Evolutionary conservation across 2,113 vertebrate species (phyloP).

Genomic region (Poeciliopsis prolifica): DNA sequence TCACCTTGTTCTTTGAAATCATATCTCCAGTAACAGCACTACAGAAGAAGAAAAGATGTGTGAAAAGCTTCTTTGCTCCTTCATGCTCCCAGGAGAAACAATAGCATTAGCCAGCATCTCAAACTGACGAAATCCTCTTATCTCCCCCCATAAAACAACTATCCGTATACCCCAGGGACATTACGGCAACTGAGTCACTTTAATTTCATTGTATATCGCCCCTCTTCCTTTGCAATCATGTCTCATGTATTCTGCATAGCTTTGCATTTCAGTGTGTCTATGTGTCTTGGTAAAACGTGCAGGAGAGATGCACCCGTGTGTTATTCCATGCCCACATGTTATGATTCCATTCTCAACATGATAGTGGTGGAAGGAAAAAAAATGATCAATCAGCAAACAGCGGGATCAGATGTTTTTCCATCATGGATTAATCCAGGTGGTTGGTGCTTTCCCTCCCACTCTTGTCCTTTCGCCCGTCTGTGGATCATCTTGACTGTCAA

Average conservation of each 20-base stretch:
- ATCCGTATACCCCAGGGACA: conserved; percentile 68
- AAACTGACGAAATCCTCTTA: conserved; percentile 79
- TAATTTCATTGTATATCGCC: conserved; percentile 73
- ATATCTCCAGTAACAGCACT: conserved; percentile 65
- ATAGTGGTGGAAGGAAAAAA: conserved; percentile 1
- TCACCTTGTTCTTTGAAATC: conserved; percentile 59
- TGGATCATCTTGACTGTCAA: conserved; percentile 43
- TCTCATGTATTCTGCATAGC: conserved; percentile 57
- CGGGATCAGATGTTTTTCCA: conserved; percentile 40
- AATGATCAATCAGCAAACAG: conserved; percentile 26
- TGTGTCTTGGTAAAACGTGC: conserved; percentile 18
- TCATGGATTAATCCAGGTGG: conserved; percentile 56
- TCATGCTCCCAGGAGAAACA: conserved; percentile 70
- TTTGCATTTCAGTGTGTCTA: conserved; percentile 50
- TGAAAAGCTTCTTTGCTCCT: conserved; percentile 72
- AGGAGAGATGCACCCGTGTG: conserved; percentile 5
- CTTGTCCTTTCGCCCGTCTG: conserved; percentile 29
- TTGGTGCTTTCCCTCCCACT: conserved; percentile 47
- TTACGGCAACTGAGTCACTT: conserved; percentile 66
- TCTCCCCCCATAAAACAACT: conserved; percentile 73
- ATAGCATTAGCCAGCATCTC: conserved; percentile 75
- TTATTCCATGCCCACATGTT: conserved; percentile 35
- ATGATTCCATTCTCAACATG: conserved; percentile 27
- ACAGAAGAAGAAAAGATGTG: conserved; percentile 63
- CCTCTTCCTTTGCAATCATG: conserved; percentile 51